Percentiles rank a stretch among this genome's conserved stretches.
These are phyloP conservation scores for Achlya flavicornis DNA, from an alignment of 2,888 invertebrate genomes.

Conservation along the genomic window DNA sequence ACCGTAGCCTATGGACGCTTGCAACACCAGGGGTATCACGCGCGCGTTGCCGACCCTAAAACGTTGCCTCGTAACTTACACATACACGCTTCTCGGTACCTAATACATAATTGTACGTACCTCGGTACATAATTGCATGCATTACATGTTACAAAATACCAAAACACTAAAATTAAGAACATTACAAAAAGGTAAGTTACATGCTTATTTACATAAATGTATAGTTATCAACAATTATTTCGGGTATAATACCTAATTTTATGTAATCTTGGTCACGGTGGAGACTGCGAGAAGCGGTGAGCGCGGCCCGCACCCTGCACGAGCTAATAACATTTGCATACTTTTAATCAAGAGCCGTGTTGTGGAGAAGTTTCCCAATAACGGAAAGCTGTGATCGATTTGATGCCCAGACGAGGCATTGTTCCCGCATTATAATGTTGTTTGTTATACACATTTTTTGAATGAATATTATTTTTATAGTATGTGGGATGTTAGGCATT, in stretches of 20 bases:
- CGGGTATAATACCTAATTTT: slow-evolving; percentile 44
- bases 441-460: slow-evolving; percentile 41
- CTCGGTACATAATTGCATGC: no score
- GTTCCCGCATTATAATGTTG: slow-evolving; percentile 67
- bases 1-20: no score
- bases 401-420: slow-evolving; percentile 58
- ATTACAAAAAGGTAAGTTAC: no score
- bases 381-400: slow-evolving; percentile 80
- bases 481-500: no score
- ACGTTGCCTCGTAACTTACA: no score
- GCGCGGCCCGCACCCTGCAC: slow-evolving; percentile 59
- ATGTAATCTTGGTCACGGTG: slow-evolving; percentile 50
- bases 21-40: no score
- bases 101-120: no score
- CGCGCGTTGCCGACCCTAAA: no score
- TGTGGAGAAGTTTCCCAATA: slow-evolving; percentile 85
- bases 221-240: slow-evolving; percentile 45
- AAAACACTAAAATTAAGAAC: neutral
- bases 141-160: neutral
- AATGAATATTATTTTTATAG: no score
- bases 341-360: slow-evolving; percentile 85
- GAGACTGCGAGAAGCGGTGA: slow-evolving; percentile 51
- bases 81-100: no score
- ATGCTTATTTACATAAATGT: neutral
- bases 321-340: slow-evolving; percentile 85